Evolutionary conservation across 2,113 vertebrate species (phyloP), one percentile per base, ranked within the genome.

Genomic region (Megaptera novaeangliae): DNA sequence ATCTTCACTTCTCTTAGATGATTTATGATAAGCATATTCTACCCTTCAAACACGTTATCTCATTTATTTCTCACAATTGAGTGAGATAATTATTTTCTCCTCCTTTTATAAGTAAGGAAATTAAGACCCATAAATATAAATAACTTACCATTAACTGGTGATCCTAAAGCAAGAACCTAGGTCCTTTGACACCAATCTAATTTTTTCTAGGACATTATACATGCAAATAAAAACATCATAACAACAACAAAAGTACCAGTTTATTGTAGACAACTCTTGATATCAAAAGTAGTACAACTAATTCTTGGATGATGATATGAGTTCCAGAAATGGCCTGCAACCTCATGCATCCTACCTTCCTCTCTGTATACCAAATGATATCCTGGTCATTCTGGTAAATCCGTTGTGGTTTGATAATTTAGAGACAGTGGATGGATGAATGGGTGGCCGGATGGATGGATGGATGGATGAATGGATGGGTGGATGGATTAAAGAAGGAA

Each of bases 201-300:
- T 31, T 88, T 55, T 92, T 27, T 36, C 41, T 34, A 55, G 13
- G 21, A 41, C 27, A 41, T 81, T 84, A 25, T 29, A 14, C 2
- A 34, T 84, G 21, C 13, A 75, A 96, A 68, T 74, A n/a, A 86
- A 77, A 80, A 63, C 31, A 75, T 34, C 4, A 92, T 89, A 29
- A 52, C 21, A 94, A 34, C 21, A 85, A 66, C 13, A 39, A 71
- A 61, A 89, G 20, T 31, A 1, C 8, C 41, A 63, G 8, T 61
- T 92, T 94, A 64, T 85, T 41, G 3, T 77, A 69, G 27, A 63
- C 29, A 69, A 49, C 4, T 84, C 29, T 82, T 86, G 68, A 20
- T 59, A 74, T 71, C 5, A 72, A 89, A 91, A 66, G 1, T 29
- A 88, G 39, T 64, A 55, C 29, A 91, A n/a, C 15, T 64, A 31